phyloP scores from a whole-genome alignment of 2,888 invertebrate species.

The Ptychoptera contaminata region DNA sequence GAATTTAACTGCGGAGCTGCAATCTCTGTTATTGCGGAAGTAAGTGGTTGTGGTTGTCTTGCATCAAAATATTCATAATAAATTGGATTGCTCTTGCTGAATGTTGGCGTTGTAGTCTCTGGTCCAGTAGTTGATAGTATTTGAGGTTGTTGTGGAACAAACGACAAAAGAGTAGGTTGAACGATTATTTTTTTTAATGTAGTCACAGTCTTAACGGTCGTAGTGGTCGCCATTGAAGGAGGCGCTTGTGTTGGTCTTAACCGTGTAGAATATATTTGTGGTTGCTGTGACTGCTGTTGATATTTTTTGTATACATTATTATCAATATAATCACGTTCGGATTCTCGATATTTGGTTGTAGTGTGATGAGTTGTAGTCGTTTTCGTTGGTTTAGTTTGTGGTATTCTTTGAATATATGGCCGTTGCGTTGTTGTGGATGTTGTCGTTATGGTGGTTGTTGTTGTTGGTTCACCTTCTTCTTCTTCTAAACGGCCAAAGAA shows the following conservation, averaged over 20 bases:
- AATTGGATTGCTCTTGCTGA: slow-evolving; percentile 28
- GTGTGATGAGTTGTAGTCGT: slow-evolving; percentile 20
- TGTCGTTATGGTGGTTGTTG: slow-evolving; percentile 22
- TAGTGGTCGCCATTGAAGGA: slow-evolving; percentile 7
- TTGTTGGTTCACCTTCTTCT: slow-evolving; percentile 25
- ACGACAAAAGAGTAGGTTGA: slow-evolving; percentile 16
- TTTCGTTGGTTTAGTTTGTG: slow-evolving; percentile 17
- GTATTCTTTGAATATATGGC: not conserved
- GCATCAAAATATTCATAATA: slow-evolving; percentile 32
- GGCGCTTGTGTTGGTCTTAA: slow-evolving; percentile 5
- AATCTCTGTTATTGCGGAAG: slow-evolving; percentile 11
- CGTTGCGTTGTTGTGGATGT: slow-evolving; percentile 21
- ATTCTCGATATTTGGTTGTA: slow-evolving; percentile 16
- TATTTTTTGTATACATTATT: slow-evolving; percentile 5
- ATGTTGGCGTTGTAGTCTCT: slow-evolving; percentile 11
- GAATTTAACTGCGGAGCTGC: not conserved
- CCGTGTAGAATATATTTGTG: too few species aligned
- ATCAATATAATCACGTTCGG: slow-evolving; percentile 5
- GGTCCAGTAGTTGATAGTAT: slow-evolving; percentile 10
- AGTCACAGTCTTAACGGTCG: not conserved
- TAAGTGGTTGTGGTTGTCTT: not conserved
- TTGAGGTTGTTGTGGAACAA: slow-evolving; percentile 20
- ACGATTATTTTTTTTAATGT: slow-evolving; percentile 1
- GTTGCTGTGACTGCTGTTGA: slow-evolving; percentile 9
- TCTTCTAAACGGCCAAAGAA: slow-evolving; percentile 62